Evolutionary conservation across 1,140 invertebrate species (phyloP), one percentile per base, ranked within the genome.

Genomic region (Drosophila sproati): DNA sequence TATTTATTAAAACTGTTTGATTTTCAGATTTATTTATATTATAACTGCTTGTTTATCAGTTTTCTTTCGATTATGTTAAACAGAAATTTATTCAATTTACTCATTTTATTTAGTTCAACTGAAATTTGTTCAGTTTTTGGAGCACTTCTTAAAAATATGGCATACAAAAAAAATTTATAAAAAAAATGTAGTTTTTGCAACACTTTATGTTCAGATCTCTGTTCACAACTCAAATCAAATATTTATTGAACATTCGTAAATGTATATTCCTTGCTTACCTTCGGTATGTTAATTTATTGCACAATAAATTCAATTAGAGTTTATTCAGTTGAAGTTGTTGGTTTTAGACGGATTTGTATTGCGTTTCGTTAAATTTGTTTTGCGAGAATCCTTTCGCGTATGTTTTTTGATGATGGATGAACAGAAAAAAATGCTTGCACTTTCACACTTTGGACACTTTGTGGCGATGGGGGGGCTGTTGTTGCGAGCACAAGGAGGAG

Each of bases 401-500:
- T 47, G 4, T 50, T 7, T 32, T 41, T 62, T 62, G 43, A 39
- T 32, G 28, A 12, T 6, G 34, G 3, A 34, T 39, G 41, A 61
- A 69, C 63, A 60, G 48, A 69, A 69, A 69, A 69, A 74, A 62
- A 62, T 60, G 55, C 54, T 73, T 73, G 67, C 73, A 75, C 73
- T 71, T 75, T 64, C 54, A 64, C 73, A 75, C 59, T 63, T 52
- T 71, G 28, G 68, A 47, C 59, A 64, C 67, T 74, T 64, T 54
- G 64, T 69, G 32, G 37, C 6, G 34, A 43, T 57, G 31, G 20
- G 6, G 43, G 29, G 32, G 32, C 31, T 12, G 5, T 8, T 64
- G 52, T 39, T 20, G 20, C 20, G 32, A 10, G 48, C 29, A 51
- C 47, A 52, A 71, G 68, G 43, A 72, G 37, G 48, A 35, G 62